Percentiles rank a stretch among this genome's conserved stretches.
phyloP scores from a whole-genome alignment of 2,797 vertebrate genomes.

The Spheniscus humboldti region DNA sequence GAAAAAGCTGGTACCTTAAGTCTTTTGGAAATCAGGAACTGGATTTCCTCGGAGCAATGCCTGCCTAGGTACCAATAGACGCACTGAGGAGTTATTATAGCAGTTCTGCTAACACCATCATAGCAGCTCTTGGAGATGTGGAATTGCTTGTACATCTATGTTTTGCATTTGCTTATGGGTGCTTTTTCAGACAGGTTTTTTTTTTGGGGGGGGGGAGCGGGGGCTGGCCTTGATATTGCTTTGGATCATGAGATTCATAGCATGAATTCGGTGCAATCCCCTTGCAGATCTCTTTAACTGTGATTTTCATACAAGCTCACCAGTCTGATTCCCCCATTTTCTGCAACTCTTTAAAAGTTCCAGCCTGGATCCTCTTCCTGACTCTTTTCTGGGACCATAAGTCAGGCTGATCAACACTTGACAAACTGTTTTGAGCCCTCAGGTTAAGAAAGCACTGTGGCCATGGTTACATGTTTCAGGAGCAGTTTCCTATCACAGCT shows the following conservation, averaged over 20 bases:
- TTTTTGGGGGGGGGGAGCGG: accelerated
- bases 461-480: background rate
- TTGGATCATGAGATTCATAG: background rate
- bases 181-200: background rate
- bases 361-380: background rate
- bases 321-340: background rate
- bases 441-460: accelerated
- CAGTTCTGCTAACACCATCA: background rate
- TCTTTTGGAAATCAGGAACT: background rate
- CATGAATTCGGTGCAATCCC: background rate
- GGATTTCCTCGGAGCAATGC: background rate
- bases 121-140: background rate
- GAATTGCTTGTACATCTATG: background rate
- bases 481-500: background rate
- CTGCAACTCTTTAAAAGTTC: background rate
- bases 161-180: background rate
- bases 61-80: background rate
- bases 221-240: background rate
- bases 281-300: background rate
- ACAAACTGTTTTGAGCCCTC: background rate
- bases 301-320: background rate
- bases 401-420: too few species aligned
- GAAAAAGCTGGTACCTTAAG: background rate
- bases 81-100: background rate
- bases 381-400: background rate